Evolutionary conservation across 2,888 invertebrate genomes (phyloP).

Genomic region (Drosophila macrothrix): DNA sequence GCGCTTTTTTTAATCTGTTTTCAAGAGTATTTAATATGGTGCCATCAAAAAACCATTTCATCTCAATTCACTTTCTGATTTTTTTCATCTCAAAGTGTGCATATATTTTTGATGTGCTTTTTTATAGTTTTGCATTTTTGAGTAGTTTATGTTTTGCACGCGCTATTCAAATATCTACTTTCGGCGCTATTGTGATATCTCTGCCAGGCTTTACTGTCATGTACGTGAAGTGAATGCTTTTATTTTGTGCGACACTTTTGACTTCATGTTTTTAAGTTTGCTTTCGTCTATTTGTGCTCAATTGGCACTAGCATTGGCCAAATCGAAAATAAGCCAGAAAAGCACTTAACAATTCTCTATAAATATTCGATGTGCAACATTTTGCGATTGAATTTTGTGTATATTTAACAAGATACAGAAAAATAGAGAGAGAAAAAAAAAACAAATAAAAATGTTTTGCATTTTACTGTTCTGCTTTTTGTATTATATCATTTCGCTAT

Average conservation of each 20-base stretch:
- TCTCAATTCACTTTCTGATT: background rate
- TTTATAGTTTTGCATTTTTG: constrained; percentile 42
- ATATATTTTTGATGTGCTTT: constrained; percentile 23
- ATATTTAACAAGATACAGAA: constrained; percentile 7
- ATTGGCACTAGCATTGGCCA: constrained; percentile 41
- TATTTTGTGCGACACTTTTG: constrained; percentile 25
- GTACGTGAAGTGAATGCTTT: constrained; percentile 27
- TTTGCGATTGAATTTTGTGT: constrained; percentile 35
- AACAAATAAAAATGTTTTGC: constrained; percentile 39
- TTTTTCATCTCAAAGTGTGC: background rate
- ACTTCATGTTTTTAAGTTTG: constrained; percentile 15
- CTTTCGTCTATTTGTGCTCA: constrained; percentile 19
- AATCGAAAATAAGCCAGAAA: constrained; percentile 24
- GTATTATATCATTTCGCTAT: constrained; percentile 58
- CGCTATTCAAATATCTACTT: constrained; percentile 45
- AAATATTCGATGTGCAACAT: constrained; percentile 45
- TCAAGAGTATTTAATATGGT: constrained; percentile 3
- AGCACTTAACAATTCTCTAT: constrained; percentile 37
- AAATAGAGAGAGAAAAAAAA: background rate
- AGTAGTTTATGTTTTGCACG: constrained; percentile 42
- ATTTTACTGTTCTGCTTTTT: constrained; percentile 16
- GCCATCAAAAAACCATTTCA: background rate
- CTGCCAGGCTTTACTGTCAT: background rate
- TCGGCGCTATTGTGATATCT: constrained; percentile 34
- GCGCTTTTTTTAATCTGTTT: background rate